phyloP scores from a whole-genome alignment of 2,888 invertebrate species.

The Thereva nobilitata region DNA sequence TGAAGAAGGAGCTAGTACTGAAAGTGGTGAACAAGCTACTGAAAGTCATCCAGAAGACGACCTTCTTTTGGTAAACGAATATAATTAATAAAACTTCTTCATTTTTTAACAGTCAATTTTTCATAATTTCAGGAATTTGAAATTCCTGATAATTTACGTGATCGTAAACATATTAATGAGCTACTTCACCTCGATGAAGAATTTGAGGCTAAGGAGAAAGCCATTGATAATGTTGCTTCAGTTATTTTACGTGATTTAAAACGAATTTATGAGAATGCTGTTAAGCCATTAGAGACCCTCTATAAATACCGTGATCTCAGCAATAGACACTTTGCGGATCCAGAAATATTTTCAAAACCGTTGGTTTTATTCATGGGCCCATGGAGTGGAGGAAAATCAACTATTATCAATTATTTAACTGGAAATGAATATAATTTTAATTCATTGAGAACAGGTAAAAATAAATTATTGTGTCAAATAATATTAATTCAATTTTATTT shows the following conservation, averaged over 20 bases:
- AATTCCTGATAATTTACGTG: constrained; percentile 76
- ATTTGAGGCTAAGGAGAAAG: constrained; percentile 70
- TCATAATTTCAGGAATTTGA: constrained; percentile 64
- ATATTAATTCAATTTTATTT: not conserved
- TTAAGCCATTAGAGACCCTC: constrained; percentile 86
- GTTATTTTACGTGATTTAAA: constrained; percentile 83
- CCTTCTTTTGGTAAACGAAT: constrained; percentile 62
- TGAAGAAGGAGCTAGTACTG: constrained; percentile 43
- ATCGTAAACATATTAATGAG: constrained; percentile 78
- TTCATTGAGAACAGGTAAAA: constrained; percentile 83
- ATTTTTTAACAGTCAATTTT: not conserved
- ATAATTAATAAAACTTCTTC: constrained; percentile 26
- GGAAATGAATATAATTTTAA: constrained; percentile 83
- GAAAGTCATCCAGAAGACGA: constrained; percentile 65
- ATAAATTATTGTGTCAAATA: not conserved
- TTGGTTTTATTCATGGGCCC: constrained; percentile 93
- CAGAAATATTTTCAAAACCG: constrained; percentile 93
- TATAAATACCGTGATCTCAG: constrained; percentile 92
- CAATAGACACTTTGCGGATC: constrained; percentile 89
- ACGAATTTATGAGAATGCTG: constrained; percentile 80
- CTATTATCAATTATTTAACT: constrained; percentile 89
- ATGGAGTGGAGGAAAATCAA: constrained; percentile 95
- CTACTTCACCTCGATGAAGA: constrained; percentile 80
- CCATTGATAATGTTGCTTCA: constrained; percentile 74
- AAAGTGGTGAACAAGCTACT: constrained; percentile 42